These are phyloP conservation scores for Buceros bicornis DNA, from an alignment of 2,797 vertebrate species.

Conservation along the genomic window DNA sequence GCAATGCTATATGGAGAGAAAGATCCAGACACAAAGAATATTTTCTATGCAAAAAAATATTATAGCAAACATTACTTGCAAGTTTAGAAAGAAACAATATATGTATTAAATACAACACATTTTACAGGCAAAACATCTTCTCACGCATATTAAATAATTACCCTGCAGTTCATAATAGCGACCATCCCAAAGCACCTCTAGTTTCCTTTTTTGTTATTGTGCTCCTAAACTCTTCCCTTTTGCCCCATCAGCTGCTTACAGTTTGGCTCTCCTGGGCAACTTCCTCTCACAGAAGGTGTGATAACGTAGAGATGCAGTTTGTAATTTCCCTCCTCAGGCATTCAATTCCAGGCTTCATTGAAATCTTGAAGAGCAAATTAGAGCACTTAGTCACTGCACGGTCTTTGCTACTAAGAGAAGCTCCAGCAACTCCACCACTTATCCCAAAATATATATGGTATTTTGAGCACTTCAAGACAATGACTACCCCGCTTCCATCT, in stretches of 20 bases:
- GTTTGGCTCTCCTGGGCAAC: not conserved
- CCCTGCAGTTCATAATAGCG: not conserved
- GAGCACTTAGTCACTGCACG: not conserved
- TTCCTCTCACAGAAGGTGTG: not conserved
- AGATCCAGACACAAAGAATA: not conserved
- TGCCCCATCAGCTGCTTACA: not conserved
- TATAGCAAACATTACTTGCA: not conserved
- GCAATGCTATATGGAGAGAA: not conserved
- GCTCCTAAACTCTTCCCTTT: not conserved
- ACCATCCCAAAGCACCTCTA: not conserved
- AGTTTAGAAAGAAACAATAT: not conserved
- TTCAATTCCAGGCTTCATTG: not conserved
- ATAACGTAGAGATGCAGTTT: not conserved
- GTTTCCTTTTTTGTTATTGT: not conserved
- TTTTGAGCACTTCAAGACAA: not conserved
- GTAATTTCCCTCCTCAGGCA: not conserved
- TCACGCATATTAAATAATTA: not conserved
- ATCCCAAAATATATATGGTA: not conserved
- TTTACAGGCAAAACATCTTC: not conserved
- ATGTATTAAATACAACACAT: not conserved
- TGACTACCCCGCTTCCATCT: accelerated
- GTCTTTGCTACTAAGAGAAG: not conserved
- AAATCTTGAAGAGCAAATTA: not conserved
- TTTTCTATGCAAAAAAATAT: not conserved
- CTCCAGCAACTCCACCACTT: not conserved